Base-by-base conservation (phyloP, 2,888 invertebrate species). In the Melolontha melolontha region DNA sequence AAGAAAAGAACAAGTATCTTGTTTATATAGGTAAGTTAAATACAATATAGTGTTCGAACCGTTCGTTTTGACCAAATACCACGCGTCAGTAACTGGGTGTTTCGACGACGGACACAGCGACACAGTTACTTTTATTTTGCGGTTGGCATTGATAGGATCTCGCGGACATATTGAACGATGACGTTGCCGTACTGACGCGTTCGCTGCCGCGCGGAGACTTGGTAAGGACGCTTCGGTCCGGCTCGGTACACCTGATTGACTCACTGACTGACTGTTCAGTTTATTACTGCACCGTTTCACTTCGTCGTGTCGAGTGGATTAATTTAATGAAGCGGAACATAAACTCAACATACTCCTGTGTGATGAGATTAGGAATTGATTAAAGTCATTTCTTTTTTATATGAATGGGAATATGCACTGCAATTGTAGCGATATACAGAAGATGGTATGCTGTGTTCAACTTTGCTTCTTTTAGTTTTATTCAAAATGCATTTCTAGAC, bases 101-200 rank as follows among this genome's bases (percentile, higher is more conserved):
- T 7, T 40, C 16, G 16, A 12, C n/a, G 39, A 10, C 34, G 39
- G 14, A 10, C 47, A 17, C 7, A 1, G 14, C 51, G 22, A 47
- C 66, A 57, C 57, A 67, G 64, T 67, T 69, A 64, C 66, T 67
- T 66, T 59, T 69, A 69, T 66, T 67, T 68, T 63, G 69, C 66
- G 44, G 69, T 66, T 68, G 70, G 67, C 70, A 70, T 71, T 71
- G 72, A 72, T 71, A 68, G 67, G 57, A 69, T 62, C 69, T 71
- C 57, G 70, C 71, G 66, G 66, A 71, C 70, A 70, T 73, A 73
- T 73, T 68, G 72, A 72, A 62, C 73, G 69, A 55, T 59, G 62
- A 62, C 64, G 59, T 65, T 59, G 64, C 14, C 41, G 42, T 16
- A 16, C 49, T 51, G 59, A 59, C 50, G 62, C 47, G 68, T 64